A percentile compares a stretch with the other conserved stretches of the same genome.
Evolutionary conservation across 2,113 vertebrate genomes (phyloP).

Genomic region (Corythornis madagascariensis): DNA sequence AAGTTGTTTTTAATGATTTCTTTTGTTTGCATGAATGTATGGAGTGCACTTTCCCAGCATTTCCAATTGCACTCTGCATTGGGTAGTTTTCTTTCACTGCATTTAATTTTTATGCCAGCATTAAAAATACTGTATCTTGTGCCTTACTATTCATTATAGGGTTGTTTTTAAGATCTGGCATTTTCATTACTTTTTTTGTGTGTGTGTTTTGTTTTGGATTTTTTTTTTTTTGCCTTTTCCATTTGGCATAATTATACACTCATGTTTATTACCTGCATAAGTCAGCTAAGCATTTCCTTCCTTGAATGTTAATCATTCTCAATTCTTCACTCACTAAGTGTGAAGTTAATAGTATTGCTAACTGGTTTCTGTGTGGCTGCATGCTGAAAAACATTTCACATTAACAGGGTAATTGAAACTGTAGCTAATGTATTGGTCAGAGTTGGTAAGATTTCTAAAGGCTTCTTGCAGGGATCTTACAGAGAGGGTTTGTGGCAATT

Average conservation of each 20-base stretch:
- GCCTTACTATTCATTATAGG: neutral
- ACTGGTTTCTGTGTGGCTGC: conserved; percentile 24
- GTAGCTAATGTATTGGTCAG: conserved; percentile 39
- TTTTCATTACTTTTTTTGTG: neutral
- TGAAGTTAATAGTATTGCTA: conserved; percentile 27
- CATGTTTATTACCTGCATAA: conserved; percentile 15
- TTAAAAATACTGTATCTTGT: neutral
- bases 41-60: neutral
- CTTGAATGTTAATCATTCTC: conserved; percentile 22
- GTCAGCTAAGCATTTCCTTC: neutral
- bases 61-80: neutral
- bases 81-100: neutral
- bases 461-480: neutral
- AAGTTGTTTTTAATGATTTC: neutral
- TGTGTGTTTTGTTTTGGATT: neutral
- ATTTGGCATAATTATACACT: neutral
- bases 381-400: conserved; percentile 24
- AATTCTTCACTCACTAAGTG: conserved; percentile 40
- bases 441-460: conserved; percentile 30
- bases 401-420: conserved; percentile 52
- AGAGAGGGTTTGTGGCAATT: neutral
- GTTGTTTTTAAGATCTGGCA: neutral
- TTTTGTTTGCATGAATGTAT: neutral
- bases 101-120: neutral
- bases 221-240: neutral